Conservation (phyloP, 2,113 vertebrate genomes). For the Strix aluco region DNA sequence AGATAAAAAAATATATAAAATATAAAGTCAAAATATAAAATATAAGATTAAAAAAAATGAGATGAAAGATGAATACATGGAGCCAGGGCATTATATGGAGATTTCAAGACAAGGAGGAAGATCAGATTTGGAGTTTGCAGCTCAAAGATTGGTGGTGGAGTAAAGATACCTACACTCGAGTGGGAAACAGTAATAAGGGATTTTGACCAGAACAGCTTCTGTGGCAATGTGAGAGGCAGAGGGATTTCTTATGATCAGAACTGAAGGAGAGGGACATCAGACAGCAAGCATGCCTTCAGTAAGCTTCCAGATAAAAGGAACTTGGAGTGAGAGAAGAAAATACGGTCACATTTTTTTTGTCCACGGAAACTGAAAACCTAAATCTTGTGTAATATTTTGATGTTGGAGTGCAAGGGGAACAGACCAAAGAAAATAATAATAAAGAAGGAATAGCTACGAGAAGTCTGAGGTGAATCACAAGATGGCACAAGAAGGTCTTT, state of each 20-base stretch:
- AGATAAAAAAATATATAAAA: not conserved
- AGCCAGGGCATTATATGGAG: not conserved
- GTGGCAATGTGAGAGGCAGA: not conserved
- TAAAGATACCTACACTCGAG: not conserved
- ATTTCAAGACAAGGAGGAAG: not conserved
- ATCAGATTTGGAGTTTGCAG: not conserved
- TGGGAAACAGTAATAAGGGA: not conserved
- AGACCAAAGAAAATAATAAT: not conserved
- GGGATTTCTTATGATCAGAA: not conserved
- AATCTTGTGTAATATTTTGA: not conserved
- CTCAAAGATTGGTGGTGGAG: not conserved
- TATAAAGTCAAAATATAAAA: no score
- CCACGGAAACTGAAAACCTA: not conserved
- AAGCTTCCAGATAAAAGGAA: not conserved
- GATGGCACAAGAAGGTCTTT: not conserved
- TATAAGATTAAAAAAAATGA: not conserved
- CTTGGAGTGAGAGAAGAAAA: not conserved
- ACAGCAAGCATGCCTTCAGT: accelerated
- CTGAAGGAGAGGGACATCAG: not conserved
- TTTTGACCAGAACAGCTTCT: no score
- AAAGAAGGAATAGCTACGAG: no score
- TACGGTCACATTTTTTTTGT: no score
- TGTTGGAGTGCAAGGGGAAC: not conserved
- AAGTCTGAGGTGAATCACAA: not conserved
- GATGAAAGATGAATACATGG: not conserved